Evolutionary conservation across 1,140 invertebrate genomes (phyloP).

Genomic region (Caenorhabditis remanei): DNA sequence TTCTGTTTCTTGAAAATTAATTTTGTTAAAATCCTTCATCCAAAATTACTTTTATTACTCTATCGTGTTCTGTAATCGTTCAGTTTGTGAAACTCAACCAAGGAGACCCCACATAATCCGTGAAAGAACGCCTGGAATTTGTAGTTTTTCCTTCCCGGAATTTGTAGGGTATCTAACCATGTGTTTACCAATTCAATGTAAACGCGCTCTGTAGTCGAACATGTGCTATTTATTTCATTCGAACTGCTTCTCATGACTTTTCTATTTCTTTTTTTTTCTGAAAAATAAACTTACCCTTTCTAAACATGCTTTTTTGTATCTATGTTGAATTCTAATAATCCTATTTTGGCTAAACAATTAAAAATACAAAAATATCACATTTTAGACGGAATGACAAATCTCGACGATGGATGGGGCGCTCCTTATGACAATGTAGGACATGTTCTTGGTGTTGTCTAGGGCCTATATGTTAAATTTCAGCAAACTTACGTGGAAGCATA

Average conservation of each 20-base stretch:
- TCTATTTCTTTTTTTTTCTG: background rate
- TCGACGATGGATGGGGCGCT: constrained; percentile 38
- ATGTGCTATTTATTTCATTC: background rate
- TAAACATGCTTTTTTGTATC: background rate
- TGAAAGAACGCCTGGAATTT: no score
- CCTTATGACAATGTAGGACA: background rate
- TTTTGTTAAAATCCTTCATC: no score
- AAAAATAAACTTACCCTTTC: background rate
- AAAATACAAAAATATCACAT: background rate
- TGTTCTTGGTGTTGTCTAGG: background rate
- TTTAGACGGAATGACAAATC: background rate
- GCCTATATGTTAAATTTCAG: background rate
- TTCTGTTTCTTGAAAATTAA: no score
- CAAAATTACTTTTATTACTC: no score
- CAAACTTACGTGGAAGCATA: constrained; percentile 34
- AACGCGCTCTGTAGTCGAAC: background rate
- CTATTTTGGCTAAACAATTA: background rate
- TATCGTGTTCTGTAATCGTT: no score
- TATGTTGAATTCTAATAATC: background rate
- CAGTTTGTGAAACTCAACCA: no score
- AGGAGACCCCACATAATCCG: no score
- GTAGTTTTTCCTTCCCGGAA: background rate
- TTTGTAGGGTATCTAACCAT: no score
- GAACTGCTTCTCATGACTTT: background rate
- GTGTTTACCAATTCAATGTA: background rate